Percentiles rank a stretch among this genome's conserved stretches.
phyloP scores from a whole-genome alignment of 2,888 invertebrate species.

The Trissonchulus sp. region DNA sequence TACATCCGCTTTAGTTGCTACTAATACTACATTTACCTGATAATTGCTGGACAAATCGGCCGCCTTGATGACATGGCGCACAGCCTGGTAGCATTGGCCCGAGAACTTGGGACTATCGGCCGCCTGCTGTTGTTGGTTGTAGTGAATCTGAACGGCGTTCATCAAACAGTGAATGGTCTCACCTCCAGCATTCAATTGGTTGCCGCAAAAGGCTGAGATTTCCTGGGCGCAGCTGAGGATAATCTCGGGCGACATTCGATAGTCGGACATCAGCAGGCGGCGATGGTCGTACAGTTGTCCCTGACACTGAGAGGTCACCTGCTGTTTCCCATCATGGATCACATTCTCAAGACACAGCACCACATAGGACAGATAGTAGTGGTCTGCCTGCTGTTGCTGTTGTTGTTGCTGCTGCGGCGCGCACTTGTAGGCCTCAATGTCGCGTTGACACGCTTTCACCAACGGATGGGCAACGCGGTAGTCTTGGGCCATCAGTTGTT shows the following conservation, averaged over 20 bases:
- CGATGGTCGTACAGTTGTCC: conserved; percentile 64
- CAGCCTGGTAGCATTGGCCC: background rate
- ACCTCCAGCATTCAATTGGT: conserved; percentile 65
- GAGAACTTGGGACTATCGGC: background rate
- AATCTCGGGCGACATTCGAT: conserved; percentile 83
- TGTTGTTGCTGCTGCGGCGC: conserved; percentile 57
- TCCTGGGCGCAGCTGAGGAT: conserved; percentile 78
- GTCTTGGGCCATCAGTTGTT: conserved; percentile 80
- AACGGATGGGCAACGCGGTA: conserved; percentile 82
- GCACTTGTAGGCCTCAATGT: conserved; percentile 78
- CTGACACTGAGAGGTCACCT: conserved; percentile 56
- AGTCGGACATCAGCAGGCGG: conserved; percentile 77
- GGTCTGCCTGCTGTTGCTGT: conserved; percentile 7
- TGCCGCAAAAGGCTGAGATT: conserved; percentile 67
- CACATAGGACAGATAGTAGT: conserved; percentile 70
- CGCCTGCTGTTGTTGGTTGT: background rate
- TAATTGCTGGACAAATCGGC: background rate
- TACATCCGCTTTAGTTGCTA: too few relatives aligned
- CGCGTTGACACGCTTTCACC: conserved; percentile 77
- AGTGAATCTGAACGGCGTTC: conserved; percentile 49
- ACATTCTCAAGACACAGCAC: conserved; percentile 76
- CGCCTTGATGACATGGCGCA: background rate
- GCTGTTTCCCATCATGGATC: conserved; percentile 59
- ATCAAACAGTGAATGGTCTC: conserved; percentile 91
- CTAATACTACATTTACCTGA: too few relatives aligned